These are phyloP conservation scores for Lepidocyrtoides sp. DNA, from an alignment of 2,888 invertebrate genomes.

Conservation along the genomic window DNA sequence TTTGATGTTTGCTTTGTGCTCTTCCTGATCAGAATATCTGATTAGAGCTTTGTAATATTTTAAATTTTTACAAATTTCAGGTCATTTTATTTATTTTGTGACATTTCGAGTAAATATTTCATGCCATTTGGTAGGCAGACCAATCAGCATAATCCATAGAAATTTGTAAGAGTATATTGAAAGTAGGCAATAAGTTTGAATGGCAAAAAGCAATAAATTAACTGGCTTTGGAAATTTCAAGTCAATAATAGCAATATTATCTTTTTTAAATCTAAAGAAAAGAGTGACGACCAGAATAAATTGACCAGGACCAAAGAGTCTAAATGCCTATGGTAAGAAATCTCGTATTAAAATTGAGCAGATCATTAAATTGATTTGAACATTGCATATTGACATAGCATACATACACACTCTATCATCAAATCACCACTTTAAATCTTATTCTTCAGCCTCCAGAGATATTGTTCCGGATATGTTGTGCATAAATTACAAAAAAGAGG, in stretches of 20 bases:
- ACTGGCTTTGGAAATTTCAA: no score
- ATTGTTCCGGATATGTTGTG: conserved; percentile 24
- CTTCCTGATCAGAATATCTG: background rate
- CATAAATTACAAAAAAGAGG: conserved; percentile 49
- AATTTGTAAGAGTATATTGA: no score
- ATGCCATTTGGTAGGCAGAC: no score
- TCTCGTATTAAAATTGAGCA: background rate
- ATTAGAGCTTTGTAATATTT: background rate
- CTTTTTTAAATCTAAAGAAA: conserved; percentile 41
- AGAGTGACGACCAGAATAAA: conserved; percentile 60
- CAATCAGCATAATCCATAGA: no score
- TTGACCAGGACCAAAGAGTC: no score
- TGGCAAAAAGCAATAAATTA: no score
- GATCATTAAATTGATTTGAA: background rate
- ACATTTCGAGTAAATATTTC: conserved; percentile 39
- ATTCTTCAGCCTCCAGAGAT: conserved; percentile 49
- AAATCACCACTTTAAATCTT: conserved; percentile 48
- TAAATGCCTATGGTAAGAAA: no score
- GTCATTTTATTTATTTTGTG: background rate
- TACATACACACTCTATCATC: background rate
- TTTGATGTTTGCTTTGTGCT: background rate
- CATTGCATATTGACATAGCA: background rate
- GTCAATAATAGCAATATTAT: no score
- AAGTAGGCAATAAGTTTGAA: no score
- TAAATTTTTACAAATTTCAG: no score